phyloP scores from a whole-genome alignment of 2,888 invertebrate species.

The Marasmarcha lunaedactyla region DNA sequence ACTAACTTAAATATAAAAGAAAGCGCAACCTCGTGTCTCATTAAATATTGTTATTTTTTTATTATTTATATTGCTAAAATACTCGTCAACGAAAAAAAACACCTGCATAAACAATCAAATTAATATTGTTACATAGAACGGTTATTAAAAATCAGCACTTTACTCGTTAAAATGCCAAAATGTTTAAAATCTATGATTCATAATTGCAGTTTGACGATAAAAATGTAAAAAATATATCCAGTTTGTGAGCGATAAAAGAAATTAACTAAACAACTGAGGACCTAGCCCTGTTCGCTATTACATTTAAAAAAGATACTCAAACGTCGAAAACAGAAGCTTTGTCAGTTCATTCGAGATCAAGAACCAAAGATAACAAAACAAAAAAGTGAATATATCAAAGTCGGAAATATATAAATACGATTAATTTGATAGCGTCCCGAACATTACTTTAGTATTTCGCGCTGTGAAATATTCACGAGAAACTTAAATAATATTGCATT shows the following conservation, averaged over 20 bases:
- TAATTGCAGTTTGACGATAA: slow-evolving; percentile 2
- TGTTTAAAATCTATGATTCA: slow-evolving; percentile 7
- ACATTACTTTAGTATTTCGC: slow-evolving; percentile 31
- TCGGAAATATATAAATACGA: slow-evolving; percentile 29
- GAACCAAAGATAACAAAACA: too few species aligned
- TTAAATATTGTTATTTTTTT: not conserved
- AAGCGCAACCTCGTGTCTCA: slow-evolving; percentile 1
- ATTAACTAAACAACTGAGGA: slow-evolving; percentile 22
- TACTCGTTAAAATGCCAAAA: too few species aligned
- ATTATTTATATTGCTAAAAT: not conserved
- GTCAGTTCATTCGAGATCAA: slow-evolving; percentile 57
- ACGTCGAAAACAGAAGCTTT: too few species aligned
- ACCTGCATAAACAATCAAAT: too few species aligned
- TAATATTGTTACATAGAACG: too few species aligned
- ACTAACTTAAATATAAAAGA: slow-evolving; percentile 13
- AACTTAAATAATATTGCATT: slow-evolving; percentile 33
- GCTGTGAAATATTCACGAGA: slow-evolving; percentile 55
- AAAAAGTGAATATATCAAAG: slow-evolving; percentile 50
- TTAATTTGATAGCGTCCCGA: slow-evolving; percentile 35
- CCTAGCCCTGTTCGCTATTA: too few species aligned
- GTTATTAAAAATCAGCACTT: too few species aligned
- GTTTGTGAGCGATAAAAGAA: slow-evolving; percentile 29
- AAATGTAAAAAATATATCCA: slow-evolving; percentile 21
- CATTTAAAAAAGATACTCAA: too few species aligned
- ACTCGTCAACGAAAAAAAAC: not conserved